Base-by-base conservation (phyloP, 2,797 vertebrate species). In the Chromis chromis region DNA sequence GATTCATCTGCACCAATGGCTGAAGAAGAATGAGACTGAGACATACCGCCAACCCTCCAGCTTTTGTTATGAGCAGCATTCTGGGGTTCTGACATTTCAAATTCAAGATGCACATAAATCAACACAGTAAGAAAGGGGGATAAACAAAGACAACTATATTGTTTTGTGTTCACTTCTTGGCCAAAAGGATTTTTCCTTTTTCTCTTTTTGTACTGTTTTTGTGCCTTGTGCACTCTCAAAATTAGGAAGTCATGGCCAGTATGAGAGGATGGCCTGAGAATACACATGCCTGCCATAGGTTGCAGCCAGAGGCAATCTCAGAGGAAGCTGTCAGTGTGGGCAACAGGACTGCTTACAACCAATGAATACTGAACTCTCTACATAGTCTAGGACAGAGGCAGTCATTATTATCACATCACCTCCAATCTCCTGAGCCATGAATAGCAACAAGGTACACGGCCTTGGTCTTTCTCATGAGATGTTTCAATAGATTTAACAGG, bases 1-100 rank as follows among this genome's bases (percentile, higher is more conserved):
- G 86, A 89, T 88, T 91, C 89, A 90, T 89, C 76, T 69, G 67
- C 61, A 72, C 78, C 78, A 70, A 55, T 25, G 50, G 65, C 74
- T 73, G 65, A 25, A 79, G 68, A 76, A 57, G 59, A 82, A 67
- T 40, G 49, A 61, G 28, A 27, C 19, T 2, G 48, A 75, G 40
- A 83, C 61, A 52, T n/a, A 31, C 25, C 56, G 28, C 58, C 77
- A 76, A 61, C 28, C n/a, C 44, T 50, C 64, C 42, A 57, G 57
- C 44, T 76, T 74, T 70, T 82, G 78, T 76, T 81, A 14, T 25
- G 48, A 76, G 53, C 54, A 52, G 27, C 8, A 40, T 19, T 73
- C 54, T 28, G 21, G 21, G 60, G 21, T 56, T 74, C 64, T 58
- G 42, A 44, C 12, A 24, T n/a, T 22, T 9, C 14, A 65, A 27